phyloP scores from a whole-genome alignment of 2,888 invertebrate genomes.

The Sylvicola cinctus region DNA sequence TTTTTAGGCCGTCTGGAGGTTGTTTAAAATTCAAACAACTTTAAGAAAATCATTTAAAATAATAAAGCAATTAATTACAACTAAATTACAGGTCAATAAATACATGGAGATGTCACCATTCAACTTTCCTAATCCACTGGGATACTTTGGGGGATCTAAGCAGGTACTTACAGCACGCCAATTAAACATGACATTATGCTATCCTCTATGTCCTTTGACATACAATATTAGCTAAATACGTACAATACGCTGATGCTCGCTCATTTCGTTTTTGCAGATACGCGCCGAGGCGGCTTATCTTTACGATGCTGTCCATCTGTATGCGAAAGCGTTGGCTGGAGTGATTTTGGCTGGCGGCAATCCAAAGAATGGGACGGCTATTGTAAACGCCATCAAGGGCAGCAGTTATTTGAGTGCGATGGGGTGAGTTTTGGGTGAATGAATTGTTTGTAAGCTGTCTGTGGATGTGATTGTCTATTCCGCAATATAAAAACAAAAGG shows the following conservation, averaged over 20 bases:
- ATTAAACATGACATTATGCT: background rate
- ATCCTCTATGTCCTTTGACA: too few species aligned
- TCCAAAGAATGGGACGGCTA: slow-evolving; percentile 60
- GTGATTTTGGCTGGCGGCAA: slow-evolving; percentile 45
- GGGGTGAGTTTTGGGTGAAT: slow-evolving; percentile 37
- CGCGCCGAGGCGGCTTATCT: slow-evolving; percentile 78
- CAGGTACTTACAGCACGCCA: slow-evolving; percentile 33
- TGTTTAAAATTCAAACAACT: background rate
- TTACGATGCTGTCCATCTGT: slow-evolving; percentile 85
- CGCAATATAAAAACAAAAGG: too few species aligned
- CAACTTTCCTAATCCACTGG: slow-evolving; percentile 64
- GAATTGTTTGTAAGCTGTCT: background rate
- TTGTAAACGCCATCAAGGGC: slow-evolving; percentile 56
- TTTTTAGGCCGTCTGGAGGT: too few species aligned
- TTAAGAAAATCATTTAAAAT: background rate
- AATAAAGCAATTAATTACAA: background rate
- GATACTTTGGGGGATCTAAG: slow-evolving; percentile 48
- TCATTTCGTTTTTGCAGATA: slow-evolving; percentile 43
- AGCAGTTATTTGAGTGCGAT: slow-evolving; percentile 64
- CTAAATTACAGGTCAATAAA: slow-evolving; percentile 42
- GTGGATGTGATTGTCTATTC: too few species aligned
- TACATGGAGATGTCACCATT: slow-evolving; percentile 74
- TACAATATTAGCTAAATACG: background rate
- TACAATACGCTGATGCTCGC: too few species aligned
- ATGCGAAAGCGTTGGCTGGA: slow-evolving; percentile 59